These are phyloP conservation scores for Pristis pectinata DNA, from an alignment of 2,797 vertebrate species.

Conservation along the genomic window DNA sequence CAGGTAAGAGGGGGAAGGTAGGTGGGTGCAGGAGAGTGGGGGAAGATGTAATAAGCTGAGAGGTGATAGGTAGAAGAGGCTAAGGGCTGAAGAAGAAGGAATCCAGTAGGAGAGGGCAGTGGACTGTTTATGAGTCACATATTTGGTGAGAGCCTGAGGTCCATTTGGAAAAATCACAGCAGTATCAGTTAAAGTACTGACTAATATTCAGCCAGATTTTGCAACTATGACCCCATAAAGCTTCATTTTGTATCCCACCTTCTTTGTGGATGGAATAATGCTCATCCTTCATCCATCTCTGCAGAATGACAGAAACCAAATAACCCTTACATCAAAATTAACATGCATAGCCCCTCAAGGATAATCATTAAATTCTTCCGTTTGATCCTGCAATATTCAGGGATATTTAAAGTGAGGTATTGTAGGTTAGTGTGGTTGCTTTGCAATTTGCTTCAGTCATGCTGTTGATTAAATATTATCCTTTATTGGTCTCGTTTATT, in stretches of 20 bases:
- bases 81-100: no score
- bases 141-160: not conserved
- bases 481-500: not conserved
- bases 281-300: not conserved
- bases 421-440: not conserved
- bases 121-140: not conserved
- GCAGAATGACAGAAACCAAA: not conserved
- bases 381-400: not conserved
- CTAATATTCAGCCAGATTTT: not conserved
- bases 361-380: not conserved
- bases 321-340: not conserved
- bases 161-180: not conserved
- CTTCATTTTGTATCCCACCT: not conserved
- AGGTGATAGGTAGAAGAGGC: no score
- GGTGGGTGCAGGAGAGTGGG: no score
- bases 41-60: no score
- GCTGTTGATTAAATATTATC: not conserved
- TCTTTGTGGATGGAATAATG: not conserved
- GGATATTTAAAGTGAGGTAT: not conserved
- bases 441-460: not conserved
- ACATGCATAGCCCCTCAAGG: not conserved
- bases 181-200: not conserved
- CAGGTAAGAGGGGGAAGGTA: no score
- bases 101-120: no score
- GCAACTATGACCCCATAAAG: not conserved